Conservation (phyloP, 2,888 invertebrate species). For the Pollenia labialis region DNA sequence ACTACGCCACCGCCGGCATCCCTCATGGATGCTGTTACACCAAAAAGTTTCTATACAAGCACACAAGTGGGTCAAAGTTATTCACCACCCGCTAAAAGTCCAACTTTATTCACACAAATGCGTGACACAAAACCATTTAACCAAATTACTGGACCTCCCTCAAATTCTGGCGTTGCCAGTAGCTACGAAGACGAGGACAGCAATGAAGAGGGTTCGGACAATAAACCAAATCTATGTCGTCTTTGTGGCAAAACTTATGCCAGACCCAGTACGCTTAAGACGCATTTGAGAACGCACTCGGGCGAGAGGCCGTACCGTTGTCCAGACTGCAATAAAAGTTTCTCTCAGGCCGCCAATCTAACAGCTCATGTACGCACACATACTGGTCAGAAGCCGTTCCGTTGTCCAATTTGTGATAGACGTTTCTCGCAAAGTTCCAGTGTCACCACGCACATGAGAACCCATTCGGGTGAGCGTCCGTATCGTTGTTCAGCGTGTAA, state of each 20-base stretch:
- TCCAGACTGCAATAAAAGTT: conserved; percentile 97
- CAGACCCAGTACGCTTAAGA: conserved; percentile 97
- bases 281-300: conserved; percentile 97
- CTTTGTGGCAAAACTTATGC: conserved; percentile 99
- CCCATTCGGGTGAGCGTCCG: conserved; percentile 98
- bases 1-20: conserved; percentile 79
- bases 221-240: conserved; percentile 94
- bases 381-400: conserved; percentile 98
- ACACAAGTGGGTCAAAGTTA: conserved; percentile 78
- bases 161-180: conserved; percentile 80
- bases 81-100: conserved; percentile 83
- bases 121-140: conserved; percentile 78
- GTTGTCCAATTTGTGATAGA: conserved; percentile 98
- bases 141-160: conserved; percentile 62
- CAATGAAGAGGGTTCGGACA: conserved; percentile 84
- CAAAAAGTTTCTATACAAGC: conserved; percentile 83
- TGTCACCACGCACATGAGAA: conserved; percentile 99
- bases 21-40: conserved; percentile 76
- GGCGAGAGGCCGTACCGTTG: conserved; percentile 92
- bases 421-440: conserved; percentile 97
- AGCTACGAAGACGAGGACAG: conserved; percentile 89
- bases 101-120: conserved; percentile 76
- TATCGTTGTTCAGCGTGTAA: conserved; percentile 98
- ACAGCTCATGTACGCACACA: conserved; percentile 96
- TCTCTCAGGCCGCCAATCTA: conserved; percentile 98